Evolutionary conservation across 2,797 vertebrate species (phyloP).

Genomic region (Gorsachius magnificus): DNA sequence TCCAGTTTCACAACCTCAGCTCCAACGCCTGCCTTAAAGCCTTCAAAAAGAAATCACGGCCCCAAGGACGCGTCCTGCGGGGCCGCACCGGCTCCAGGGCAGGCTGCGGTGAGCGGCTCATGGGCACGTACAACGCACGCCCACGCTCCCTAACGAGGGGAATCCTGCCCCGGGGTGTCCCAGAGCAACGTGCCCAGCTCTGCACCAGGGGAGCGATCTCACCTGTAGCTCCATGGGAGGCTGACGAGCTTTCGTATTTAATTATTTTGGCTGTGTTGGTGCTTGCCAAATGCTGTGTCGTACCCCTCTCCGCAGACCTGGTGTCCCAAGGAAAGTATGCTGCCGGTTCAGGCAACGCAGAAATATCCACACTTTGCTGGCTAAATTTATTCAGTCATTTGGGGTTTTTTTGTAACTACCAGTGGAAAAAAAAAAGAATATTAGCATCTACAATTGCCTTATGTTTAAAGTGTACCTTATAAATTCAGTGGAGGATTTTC

Average conservation of each 20-base stretch:
- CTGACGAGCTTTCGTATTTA: background rate
- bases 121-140: accelerated
- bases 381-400: background rate
- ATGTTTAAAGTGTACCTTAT: background rate
- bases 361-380: background rate
- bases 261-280: background rate
- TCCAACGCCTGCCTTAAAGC: background rate
- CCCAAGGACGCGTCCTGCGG: background rate
- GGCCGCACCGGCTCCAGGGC: background rate
- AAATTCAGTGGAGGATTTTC: background rate
- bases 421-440: background rate
- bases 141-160: background rate
- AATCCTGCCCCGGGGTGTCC: background rate
- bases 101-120: background rate
- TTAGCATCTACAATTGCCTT: background rate
- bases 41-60: background rate
- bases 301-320: background rate
- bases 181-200: background rate
- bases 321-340: background rate
- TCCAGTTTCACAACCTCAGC: background rate
- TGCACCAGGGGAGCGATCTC: background rate
- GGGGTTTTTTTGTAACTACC: background rate
- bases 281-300: background rate
- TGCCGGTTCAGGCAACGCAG: background rate
- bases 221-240: background rate